Base-by-base conservation (phyloP, 1,140 invertebrate species). In the Coenobita brevimanus region DNA sequence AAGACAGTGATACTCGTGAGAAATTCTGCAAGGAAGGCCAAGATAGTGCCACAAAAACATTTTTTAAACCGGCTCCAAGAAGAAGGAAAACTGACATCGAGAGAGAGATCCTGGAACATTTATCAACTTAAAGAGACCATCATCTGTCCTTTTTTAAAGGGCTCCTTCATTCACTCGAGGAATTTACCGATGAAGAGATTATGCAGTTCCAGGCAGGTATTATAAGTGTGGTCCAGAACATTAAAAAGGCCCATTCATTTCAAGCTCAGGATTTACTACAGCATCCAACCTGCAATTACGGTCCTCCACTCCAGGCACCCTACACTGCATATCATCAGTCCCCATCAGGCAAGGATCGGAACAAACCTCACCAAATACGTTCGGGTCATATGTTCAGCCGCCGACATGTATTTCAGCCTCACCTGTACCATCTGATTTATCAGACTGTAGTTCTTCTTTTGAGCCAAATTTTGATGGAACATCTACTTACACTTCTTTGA, bases 111-210 rank as follows among this genome's bases (percentile, higher is more conserved):
- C 62, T 64, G 62, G 62, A 64, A 64, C 62, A 64, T 64, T 64
- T 64, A 64, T n/a, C 62, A 64, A 30, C 62, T n/a, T n/a, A n/a
- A 64, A 30, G 30, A 64, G 30, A 64, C 21, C 62, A 30, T 64
- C 62, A 64, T 64, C n/a, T 64, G n/a, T 64, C 62, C 62, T 64
- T 64, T 64, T 64, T 64, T 64, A 64, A 64, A 64, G 62, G 62
- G 17, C 62, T 64, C 30, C 62, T 64, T 64, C 62, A n/a, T 30
- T 64, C 62, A 33, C 30, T 73, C 69, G 69, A 73, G 38, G 69
- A 36, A 73, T 73, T 73, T 73, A 73, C 69, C 69, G 30, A 73
- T 73, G 69, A 73, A 33, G 27, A 73, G 69, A 73, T 73, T 64
- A 24, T 64, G 62, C 62, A 64, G 62, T 64, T 64, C 62, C 62